Percentiles rank a stretch among this genome's conserved stretches.
Evolutionary conservation across 2,797 vertebrate species (phyloP).

Genomic region (Scyliorhinus canicula): DNA sequence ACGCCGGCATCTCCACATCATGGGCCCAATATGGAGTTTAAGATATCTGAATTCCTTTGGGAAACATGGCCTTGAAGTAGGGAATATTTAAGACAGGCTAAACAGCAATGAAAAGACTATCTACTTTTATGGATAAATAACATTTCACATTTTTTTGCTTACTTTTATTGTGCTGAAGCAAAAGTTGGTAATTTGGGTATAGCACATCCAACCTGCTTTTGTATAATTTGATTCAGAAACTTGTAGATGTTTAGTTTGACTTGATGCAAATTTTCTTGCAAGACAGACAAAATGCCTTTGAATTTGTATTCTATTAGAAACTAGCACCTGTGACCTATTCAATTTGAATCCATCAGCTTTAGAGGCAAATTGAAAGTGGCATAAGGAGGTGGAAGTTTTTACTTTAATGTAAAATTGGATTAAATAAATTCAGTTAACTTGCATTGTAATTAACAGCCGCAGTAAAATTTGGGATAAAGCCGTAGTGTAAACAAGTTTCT

Average conservation of each 20-base stretch:
- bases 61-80: neutral
- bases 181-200: neutral
- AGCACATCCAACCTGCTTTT: neutral
- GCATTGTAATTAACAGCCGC: neutral
- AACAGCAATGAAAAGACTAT: neutral
- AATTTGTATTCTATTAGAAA: neutral
- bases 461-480: conserved; percentile 19
- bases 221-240: neutral
- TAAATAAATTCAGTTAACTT: conserved; percentile 21
- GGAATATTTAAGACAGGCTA: neutral
- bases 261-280: neutral
- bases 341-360: neutral
- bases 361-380: neutral
- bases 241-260: neutral
- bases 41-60: neutral
- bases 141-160: neutral
- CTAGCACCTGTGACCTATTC: neutral
- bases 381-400: conserved; percentile 15
- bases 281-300: neutral
- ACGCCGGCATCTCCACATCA: too few relatives aligned
- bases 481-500: neutral
- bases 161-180: neutral
- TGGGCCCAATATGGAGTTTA: neutral
- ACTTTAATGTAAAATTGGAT: conserved; percentile 16
- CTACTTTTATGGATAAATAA: neutral